phyloP scores from a whole-genome alignment of 2,797 vertebrate genomes.

The Otolemur crassicaudatus region DNA sequence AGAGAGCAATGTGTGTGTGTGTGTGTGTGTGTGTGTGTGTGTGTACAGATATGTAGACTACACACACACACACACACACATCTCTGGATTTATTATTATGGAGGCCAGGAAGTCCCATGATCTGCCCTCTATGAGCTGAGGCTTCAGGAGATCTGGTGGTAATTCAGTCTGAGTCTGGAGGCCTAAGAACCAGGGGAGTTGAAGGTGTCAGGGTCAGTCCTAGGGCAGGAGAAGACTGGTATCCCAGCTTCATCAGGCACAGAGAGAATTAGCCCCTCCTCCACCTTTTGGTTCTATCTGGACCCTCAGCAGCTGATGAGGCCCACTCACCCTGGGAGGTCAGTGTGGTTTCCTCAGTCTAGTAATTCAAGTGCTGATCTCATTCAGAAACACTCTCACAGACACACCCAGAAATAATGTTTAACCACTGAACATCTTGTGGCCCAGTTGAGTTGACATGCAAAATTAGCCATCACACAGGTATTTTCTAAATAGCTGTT shows the following conservation, averaged over 20 bases:
- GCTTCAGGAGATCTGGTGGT: not conserved
- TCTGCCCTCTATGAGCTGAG: not conserved
- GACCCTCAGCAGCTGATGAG: not conserved
- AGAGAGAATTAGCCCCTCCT: not conserved
- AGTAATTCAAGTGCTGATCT: not conserved
- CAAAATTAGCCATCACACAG: not conserved
- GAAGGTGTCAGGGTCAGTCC: not conserved
- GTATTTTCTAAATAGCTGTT: not conserved
- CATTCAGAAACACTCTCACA: not conserved
- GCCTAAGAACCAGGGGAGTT: not conserved
- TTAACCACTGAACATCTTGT: not conserved
- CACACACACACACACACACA: accelerated
- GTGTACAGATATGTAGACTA: too few species aligned
- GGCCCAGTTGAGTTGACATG: not conserved
- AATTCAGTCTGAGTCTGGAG: not conserved
- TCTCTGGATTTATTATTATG: not conserved
- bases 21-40: accelerated
- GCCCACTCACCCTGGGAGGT: not conserved
- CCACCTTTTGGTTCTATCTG: not conserved
- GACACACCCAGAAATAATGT: not conserved
- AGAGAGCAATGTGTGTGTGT: accelerated
- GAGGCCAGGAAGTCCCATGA: not conserved
- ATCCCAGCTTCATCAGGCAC: not conserved
- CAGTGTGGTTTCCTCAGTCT: not conserved
- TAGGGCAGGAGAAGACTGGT: not conserved